phyloP scores from a whole-genome alignment of 1,140 invertebrate genomes.

The Lepidurus apus region DNA sequence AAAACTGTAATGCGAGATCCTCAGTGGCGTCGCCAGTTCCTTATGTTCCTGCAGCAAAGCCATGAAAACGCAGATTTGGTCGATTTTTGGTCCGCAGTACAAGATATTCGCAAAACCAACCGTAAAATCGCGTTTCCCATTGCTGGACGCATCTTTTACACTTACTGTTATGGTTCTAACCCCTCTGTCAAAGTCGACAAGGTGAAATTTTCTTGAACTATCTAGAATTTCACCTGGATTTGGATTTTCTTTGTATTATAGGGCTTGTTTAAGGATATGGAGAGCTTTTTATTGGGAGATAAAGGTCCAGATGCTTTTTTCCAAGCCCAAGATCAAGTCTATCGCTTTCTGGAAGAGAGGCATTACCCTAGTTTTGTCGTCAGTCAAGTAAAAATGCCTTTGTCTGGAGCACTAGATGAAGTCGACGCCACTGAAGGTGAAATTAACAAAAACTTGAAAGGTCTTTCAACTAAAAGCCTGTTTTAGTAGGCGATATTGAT shows the following conservation, averaged over 20 bases:
- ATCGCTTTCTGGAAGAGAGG: constrained; percentile 72
- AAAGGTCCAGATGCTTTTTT: constrained; percentile 84
- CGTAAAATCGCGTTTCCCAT: constrained; percentile 73
- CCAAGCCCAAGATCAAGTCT: constrained; percentile 73
- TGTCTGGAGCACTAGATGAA: constrained; percentile 32
- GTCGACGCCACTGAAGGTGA: constrained; percentile 33
- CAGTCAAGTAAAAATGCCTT: constrained; percentile 64
- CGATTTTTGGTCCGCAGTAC: constrained; percentile 80
- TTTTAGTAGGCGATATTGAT: constrained; percentile 12
- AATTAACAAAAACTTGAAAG: neutral
- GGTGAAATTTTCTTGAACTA: constrained; percentile 37
- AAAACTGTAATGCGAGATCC: constrained; percentile 46
- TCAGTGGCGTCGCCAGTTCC: constrained; percentile 58
- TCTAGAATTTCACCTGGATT: constrained; percentile 11
- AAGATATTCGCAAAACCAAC: constrained; percentile 68
- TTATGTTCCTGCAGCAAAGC: constrained; percentile 71
- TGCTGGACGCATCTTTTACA: constrained; percentile 84
- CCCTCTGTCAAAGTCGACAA: constrained; percentile 74
- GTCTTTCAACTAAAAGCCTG: neutral
- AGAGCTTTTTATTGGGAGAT: constrained; percentile 76
- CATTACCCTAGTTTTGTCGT: constrained; percentile 83
- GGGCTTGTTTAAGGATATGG: constrained; percentile 66
- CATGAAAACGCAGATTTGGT: constrained; percentile 54
- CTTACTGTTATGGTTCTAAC: constrained; percentile 70
- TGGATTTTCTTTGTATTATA: constrained; percentile 28